Base-by-base conservation (phyloP, 2,888 invertebrate species). In the Agonopterix alstromeriana region DNA sequence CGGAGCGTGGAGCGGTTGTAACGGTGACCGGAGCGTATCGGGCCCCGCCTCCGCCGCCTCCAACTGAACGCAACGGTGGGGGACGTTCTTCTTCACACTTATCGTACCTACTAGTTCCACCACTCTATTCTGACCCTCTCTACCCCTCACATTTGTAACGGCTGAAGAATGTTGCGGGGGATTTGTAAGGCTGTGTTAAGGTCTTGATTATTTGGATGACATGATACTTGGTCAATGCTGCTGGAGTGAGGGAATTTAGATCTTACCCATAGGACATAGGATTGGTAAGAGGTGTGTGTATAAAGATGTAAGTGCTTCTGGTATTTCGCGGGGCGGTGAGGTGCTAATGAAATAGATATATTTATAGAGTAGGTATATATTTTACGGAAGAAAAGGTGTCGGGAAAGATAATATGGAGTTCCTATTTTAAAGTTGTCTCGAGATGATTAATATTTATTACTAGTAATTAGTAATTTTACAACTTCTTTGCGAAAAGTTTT, bases 101-200 rank as follows among this genome's bases (percentile, higher is more conserved):
- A 73, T 74, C 69, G 73, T 82, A 78, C 82, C 83, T 82, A 82
- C 78, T 84, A 84, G 83, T 72, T 58, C 58, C 68, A 63, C 85
- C 79, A 72, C 55, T 57, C 41, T 57, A 55, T 47, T 52, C 53
- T 62, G 80, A 71, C 53, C 82, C 63, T 46, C 64, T 53, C 52
- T 66, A 48, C 71, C 74, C 68, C 67, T 58, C 58, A 48, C 51
- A 43, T 46, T 43, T 51, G 48, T 47, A 49, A 53, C 40, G 41
- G 10, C 8, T 11, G 10, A 12, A 11, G 42, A 42, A 8, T 1
- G 0, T 11, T 10, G 7, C n/a, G n/a, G 38, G 38, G 38, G 38
- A n/a, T 9, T n/a, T 38, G 10, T 9, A 9, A 38, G 9, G 3
- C n/a, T 3, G 9, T n/a, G 3, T 35, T 48, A 42, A 69, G 80